Evolutionary conservation across 2,797 vertebrate species (phyloP), one percentile per base, ranked within the genome.

Genomic region (Apogon hyalosoma): DNA sequence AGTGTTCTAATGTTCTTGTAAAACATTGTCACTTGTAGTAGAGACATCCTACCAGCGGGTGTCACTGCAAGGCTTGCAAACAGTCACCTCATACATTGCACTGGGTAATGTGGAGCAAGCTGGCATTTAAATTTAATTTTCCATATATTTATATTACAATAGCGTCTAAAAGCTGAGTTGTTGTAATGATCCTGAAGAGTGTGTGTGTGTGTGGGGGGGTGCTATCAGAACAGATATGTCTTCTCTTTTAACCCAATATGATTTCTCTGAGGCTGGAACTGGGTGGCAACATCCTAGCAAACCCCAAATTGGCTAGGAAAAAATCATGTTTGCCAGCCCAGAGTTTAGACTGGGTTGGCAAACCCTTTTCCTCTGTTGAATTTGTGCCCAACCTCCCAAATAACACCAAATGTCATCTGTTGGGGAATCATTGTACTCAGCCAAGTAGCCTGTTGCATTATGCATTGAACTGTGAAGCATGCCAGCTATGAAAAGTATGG

Each of bases 21-120:
- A 4, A 12, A n/a, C 33, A 38, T 28, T 56, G 12, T 16, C 38
- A 14, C 50, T 24, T 88, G 89, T 65, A 90, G 80, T 88, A 49
- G 36, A 21, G 19, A 11, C 40, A 24, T 61, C 10, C 54, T 31
- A 63, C 90, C 93, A 93, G 66, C 16, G 59, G 91, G 88, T 90
- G 93, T 88, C 91, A 85, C 87, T 93, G 80, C 65, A 88, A 63
- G 86, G 81, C 92, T 82, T 75, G 11, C 48, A 54, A 85, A 87
- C 54, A 24, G 51, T 36, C 15, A 16, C 41, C 62, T 47, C 49
- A 66, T 43, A 57, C 24, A 59, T 54, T 53, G 43, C 53, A 73
- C 57, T 49, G 57, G 69, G 55, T 52, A 69, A 73, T 80, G 62
- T 59, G 68, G 71, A 66, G 85, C 83, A 84, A 62, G 63, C 73